phyloP scores from a whole-genome alignment of 2,888 invertebrate species.

The Drosophila lutescens region DNA sequence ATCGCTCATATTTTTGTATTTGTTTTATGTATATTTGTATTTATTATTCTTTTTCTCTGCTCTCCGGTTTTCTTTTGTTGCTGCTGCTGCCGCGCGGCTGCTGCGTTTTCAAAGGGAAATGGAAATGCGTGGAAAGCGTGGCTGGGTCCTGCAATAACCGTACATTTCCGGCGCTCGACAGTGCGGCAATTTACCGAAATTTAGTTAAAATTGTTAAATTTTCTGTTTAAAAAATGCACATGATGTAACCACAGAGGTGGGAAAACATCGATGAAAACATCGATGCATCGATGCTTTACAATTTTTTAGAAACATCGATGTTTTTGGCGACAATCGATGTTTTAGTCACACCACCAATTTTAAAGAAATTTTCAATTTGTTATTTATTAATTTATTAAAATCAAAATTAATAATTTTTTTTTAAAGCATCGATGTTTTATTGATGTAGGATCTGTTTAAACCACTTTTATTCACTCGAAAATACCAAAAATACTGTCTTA shows the following conservation, averaged over 20 bases:
- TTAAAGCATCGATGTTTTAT: no score
- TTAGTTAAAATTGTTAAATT: slow-evolving; percentile 23
- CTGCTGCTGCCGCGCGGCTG: not conserved
- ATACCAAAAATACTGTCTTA: no score
- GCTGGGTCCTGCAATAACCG: slow-evolving; percentile 7
- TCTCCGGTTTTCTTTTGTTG: not conserved
- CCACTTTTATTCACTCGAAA: no score
- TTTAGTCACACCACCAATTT: no score
- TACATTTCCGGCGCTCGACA: slow-evolving; percentile 11
- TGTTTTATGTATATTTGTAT: slow-evolving; percentile 52
- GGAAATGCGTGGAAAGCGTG: slow-evolving; percentile 3
- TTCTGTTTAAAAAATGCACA: slow-evolving; percentile 17
- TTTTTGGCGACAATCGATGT: no score
- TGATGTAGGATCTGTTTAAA: no score
- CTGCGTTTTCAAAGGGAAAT: slow-evolving; percentile 3
- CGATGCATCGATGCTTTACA: no score
- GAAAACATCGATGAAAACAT: no score
- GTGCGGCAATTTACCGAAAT: slow-evolving; percentile 12
- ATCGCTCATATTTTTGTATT: slow-evolving; percentile 67
- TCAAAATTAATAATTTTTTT: no score
- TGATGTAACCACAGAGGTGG: slow-evolving; percentile 37
- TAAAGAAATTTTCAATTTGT: no score
- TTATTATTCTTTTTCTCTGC: slow-evolving; percentile 35
- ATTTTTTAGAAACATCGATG: no score
- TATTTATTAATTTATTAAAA: no score